Evolutionary conservation across 2,797 vertebrate genomes (phyloP).

Genomic region (Diplodus puntazzo): DNA sequence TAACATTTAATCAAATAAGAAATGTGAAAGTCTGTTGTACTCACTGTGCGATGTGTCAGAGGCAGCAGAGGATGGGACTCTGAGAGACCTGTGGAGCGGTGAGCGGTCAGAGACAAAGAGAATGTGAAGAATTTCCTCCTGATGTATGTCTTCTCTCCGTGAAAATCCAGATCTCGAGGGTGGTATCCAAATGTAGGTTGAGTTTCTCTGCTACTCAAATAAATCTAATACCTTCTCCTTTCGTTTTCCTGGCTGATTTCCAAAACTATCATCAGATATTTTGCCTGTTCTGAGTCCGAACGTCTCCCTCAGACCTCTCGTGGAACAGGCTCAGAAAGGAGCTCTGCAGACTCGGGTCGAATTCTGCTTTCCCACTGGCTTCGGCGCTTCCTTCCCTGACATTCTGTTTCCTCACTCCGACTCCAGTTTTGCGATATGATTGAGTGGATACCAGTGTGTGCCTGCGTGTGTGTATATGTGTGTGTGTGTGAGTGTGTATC

Average conservation of each 20-base stretch:
- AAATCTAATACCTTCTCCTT: conserved; percentile 7
- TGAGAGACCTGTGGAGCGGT: conserved; percentile 31
- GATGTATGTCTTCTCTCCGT: conserved; percentile 39
- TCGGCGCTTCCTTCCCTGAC: conserved; percentile 81
- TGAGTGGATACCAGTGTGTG: conserved; percentile 40
- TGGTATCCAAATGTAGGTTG: conserved; percentile 26
- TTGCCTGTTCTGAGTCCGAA: conserved; percentile 14
- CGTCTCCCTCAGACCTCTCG: conserved; percentile 15
- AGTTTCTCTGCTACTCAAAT: not conserved
- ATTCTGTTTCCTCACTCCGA: conserved; percentile 81
- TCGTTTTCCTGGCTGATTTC: conserved; percentile 6
- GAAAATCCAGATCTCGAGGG: conserved; percentile 42
- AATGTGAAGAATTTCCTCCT: conserved; percentile 71
- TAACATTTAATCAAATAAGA: not conserved
- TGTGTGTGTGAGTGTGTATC: conserved; percentile 63
- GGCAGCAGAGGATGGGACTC: conserved; percentile 45
- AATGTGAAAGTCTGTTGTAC: conserved; percentile 37
- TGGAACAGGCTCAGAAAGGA: conserved; percentile 41
- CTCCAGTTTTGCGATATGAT: conserved; percentile 73
- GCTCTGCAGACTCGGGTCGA: conserved; percentile 48
- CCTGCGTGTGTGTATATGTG: conserved; percentile 35
- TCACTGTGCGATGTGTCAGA: conserved; percentile 54
- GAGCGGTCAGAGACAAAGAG: conserved; percentile 50
- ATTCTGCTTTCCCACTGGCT: conserved; percentile 72
- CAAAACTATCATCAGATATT: not conserved